phyloP scores from a whole-genome alignment of 1,140 invertebrate genomes.

The Cydia amplana region DNA sequence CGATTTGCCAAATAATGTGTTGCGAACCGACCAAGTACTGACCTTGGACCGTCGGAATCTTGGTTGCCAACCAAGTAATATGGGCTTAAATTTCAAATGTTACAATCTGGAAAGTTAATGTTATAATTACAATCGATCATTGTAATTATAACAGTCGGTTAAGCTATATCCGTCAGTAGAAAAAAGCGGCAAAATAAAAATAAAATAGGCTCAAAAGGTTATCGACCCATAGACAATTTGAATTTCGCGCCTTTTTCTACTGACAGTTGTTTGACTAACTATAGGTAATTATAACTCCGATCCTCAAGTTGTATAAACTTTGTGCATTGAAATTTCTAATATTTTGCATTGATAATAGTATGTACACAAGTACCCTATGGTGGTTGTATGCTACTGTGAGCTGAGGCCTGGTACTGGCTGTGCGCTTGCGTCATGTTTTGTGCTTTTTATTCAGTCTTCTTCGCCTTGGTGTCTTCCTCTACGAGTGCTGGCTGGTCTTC shows the following conservation, averaged over 20 bases:
- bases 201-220: too few species aligned
- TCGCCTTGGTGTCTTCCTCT: constrained; percentile 51
- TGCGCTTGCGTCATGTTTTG: constrained; percentile 40
- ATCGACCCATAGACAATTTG: too few species aligned
- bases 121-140: neutral
- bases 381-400: constrained; percentile 35
- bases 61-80: neutral
- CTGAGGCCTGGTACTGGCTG: constrained; percentile 39
- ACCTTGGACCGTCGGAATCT: neutral
- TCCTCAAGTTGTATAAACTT: neutral
- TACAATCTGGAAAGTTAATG: neutral
- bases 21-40: too few species aligned
- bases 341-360: neutral
- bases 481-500: constrained; percentile 62
- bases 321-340: neutral
- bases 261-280: too few species aligned
- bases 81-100: neutral
- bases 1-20: too few species aligned
- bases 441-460: constrained; percentile 61
- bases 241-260: too few species aligned
- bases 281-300: neutral
- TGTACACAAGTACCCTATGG: neutral
- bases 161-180: too few species aligned
- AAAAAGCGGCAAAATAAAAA: too few species aligned
- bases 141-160: too few species aligned